These are phyloP conservation scores for Tiliqua scincoides DNA, from an alignment of 2,113 vertebrate genomes.

Conservation along the genomic window DNA sequence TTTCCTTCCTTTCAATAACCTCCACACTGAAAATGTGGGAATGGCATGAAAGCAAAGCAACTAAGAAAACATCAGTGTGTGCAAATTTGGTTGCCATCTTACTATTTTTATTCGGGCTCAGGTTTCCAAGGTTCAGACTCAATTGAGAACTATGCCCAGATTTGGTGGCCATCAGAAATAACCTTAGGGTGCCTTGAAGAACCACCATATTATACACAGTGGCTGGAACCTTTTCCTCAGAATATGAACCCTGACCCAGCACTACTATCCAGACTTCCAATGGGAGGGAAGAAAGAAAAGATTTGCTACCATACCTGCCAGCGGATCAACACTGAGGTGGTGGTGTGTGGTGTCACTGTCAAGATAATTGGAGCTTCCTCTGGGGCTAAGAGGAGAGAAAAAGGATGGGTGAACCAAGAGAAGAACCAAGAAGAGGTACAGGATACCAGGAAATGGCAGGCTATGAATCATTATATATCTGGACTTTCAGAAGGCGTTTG, in stretches of 20 bases:
- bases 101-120: neutral
- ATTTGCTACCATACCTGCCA: slow-evolving; percentile 85
- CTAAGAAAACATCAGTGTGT: neutral
- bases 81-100: neutral
- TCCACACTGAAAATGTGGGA: neutral
- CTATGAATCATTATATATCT: no score
- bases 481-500: no score
- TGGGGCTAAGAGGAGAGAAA: slow-evolving; percentile 77
- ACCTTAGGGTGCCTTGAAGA: neutral
- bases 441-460: neutral
- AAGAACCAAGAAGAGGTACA: neutral
- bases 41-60: neutral
- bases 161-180: neutral
- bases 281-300: neutral
- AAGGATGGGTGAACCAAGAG: neutral
- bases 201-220: neutral
- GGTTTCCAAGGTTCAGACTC: neutral
- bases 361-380: slow-evolving; percentile 89
- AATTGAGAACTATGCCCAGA: neutral
- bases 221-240: neutral
- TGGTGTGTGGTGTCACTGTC: slow-evolving; percentile 93
- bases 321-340: slow-evolving; percentile 92
- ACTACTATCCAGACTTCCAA: neutral
- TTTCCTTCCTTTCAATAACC: neutral
- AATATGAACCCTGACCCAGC: neutral